Conservation (phyloP, 1,140 invertebrate species). For the Platyura marginata region DNA sequence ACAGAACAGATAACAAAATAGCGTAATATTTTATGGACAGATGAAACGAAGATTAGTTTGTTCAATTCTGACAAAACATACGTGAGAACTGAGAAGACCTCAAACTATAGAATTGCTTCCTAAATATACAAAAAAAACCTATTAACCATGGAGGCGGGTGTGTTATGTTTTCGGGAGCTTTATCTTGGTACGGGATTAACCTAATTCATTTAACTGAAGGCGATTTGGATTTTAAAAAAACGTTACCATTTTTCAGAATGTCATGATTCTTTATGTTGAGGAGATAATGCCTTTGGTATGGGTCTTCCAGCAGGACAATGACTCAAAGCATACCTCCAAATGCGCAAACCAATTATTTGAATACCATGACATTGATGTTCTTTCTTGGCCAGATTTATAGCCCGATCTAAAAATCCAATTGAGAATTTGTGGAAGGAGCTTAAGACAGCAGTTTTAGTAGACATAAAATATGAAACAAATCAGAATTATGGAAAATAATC, state of each 20-base stretch:
- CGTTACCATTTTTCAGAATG: slow-evolving; percentile 8
- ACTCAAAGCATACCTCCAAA: slow-evolving; percentile 12
- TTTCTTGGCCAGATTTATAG: slow-evolving; percentile 14
- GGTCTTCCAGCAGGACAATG: slow-evolving; percentile 13
- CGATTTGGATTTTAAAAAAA: slow-evolving; percentile 7
- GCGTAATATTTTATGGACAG: slow-evolving; percentile 4
- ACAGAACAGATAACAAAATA: no score
- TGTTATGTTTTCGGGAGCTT: slow-evolving; percentile 11
- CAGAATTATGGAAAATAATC: no score
- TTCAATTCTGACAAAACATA: slow-evolving; percentile 4
- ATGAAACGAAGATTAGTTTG: slow-evolving; percentile 6
- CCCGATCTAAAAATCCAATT: slow-evolving; percentile 18
- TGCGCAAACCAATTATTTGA: slow-evolving; percentile 7
- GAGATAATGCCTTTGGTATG: slow-evolving; percentile 11
- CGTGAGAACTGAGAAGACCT: slow-evolving; percentile 6
- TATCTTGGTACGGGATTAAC: slow-evolving; percentile 8
- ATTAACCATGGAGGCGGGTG: slow-evolving; percentile 12
- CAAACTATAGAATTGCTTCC: slow-evolving; percentile 5
- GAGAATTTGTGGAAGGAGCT: slow-evolving; percentile 14
- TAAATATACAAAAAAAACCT: slow-evolving; percentile 8
- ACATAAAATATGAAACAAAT: no score
- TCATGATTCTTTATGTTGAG: slow-evolving; percentile 10
- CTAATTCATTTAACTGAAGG: slow-evolving; percentile 7
- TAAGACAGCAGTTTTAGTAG: no score
- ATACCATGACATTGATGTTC: slow-evolving; percentile 7